phyloP scores from a whole-genome alignment of 2,888 invertebrate species.

The Perithous albicinctus region DNA sequence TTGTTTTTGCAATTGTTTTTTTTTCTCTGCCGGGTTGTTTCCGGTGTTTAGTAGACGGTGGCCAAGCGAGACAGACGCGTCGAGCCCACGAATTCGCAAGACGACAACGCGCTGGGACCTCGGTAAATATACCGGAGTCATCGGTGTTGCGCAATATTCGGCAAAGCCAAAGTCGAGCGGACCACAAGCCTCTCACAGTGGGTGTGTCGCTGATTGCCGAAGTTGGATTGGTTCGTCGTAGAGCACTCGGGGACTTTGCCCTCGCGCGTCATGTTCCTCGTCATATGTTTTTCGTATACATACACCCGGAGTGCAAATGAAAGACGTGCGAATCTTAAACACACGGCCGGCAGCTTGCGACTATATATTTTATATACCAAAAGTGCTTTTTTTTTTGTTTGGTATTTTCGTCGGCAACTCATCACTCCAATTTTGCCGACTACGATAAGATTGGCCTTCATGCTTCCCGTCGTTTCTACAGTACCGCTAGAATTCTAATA shows the following conservation, averaged over 20 bases:
- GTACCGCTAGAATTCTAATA: neutral
- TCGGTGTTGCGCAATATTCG: slow-evolving; percentile 16
- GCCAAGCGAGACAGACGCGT: neutral
- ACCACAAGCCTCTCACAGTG: neutral
- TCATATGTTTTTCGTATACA: slow-evolving; percentile 20
- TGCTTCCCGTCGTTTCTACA: neutral
- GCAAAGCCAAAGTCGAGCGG: neutral
- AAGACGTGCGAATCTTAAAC: neutral
- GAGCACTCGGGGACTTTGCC: slow-evolving; percentile 25
- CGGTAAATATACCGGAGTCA: slow-evolving; percentile 16
- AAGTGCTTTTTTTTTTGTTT: no score
- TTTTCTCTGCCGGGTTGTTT: neutral
- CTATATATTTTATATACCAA: neutral
- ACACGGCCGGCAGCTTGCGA: neutral
- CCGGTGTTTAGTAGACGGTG: neutral
- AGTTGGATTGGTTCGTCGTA: slow-evolving; percentile 16
- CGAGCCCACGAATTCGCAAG: neutral
- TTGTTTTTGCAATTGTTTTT: no score
- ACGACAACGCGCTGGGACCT: slow-evolving; percentile 11
- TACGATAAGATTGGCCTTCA: neutral
- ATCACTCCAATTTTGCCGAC: neutral
- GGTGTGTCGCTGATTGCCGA: slow-evolving; percentile 21
- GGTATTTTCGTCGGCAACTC: neutral
- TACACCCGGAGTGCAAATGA: neutral
- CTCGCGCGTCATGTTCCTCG: slow-evolving; percentile 18